Percentiles rank a stretch among this genome's conserved stretches.
phyloP scores from a whole-genome alignment of 2,113 vertebrate species.

The Pipra filicauda region DNA sequence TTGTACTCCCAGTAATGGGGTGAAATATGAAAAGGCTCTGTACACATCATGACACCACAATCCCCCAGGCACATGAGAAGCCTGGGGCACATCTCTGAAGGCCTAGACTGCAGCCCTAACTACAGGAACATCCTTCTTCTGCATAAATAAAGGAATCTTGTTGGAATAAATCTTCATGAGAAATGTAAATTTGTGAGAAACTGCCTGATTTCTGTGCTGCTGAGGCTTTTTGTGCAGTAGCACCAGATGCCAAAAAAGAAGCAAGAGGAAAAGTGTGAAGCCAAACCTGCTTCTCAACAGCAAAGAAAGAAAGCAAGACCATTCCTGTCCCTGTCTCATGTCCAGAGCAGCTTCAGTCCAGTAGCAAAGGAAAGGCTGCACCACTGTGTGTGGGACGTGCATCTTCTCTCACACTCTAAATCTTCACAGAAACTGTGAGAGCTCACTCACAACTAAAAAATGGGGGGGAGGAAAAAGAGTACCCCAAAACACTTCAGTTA shows the following conservation, averaged over 20 bases:
- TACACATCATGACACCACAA: no score
- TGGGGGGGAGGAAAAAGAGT: no score
- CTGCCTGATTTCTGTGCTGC: background rate
- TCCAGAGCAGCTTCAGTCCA: background rate
- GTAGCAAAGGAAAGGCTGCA: background rate
- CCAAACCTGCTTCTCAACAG: background rate
- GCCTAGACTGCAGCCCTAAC: background rate
- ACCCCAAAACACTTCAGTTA: background rate
- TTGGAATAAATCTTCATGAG: background rate
- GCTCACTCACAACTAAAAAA: background rate
- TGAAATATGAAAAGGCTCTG: background rate
- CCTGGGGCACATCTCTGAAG: background rate
- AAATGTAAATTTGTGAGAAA: background rate
- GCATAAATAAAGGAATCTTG: background rate
- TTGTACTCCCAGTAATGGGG: background rate
- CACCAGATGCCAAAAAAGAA: background rate
- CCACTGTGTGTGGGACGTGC: background rate
- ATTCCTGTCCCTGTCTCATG: accelerated
- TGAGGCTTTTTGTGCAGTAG: background rate
- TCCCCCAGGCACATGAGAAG: background rate
- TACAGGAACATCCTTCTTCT: background rate
- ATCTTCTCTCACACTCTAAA: background rate
- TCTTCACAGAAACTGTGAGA: background rate
- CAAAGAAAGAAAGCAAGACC: background rate
- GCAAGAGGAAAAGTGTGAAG: background rate